phyloP scores from a whole-genome alignment of 2,113 vertebrate species.

The Rostratula benghalensis region DNA sequence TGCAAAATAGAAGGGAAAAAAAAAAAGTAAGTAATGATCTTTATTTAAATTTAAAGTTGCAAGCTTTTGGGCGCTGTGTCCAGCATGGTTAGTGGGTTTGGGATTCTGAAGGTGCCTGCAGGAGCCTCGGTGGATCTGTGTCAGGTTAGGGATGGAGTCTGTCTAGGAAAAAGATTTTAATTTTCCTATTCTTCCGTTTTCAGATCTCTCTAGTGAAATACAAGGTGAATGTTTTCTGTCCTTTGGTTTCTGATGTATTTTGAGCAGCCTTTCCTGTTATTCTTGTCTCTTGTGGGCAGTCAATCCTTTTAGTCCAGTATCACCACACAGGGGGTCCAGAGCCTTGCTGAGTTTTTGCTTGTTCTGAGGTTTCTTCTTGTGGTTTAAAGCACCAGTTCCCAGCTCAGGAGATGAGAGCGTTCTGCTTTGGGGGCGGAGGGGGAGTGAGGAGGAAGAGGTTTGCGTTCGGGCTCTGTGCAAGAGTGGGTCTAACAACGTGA shows the following conservation, averaged over 20 bases:
- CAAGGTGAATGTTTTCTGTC: not conserved
- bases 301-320: no score
- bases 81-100: not conserved
- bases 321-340: no score
- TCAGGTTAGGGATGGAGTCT: not conserved
- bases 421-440: not conserved
- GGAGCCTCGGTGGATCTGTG: not conserved
- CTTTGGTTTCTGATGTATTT: not conserved
- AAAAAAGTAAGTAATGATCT: no score
- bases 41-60: not conserved
- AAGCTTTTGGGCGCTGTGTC: not conserved
- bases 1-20: not conserved
- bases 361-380: not conserved
- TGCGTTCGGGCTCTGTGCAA: not conserved
- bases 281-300: not conserved
- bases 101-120: not conserved
- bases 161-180: not conserved
- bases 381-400: not conserved
- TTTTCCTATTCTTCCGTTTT: accelerated
- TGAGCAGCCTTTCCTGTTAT: not conserved
- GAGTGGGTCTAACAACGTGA: not conserved
- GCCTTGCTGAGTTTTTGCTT: not conserved
- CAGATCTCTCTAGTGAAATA: not conserved
- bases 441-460: not conserved
- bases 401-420: not conserved